Evolutionary conservation across 2,888 invertebrate species (phyloP), one percentile per base, ranked within the genome.

Genomic region (Microctonus aethiopoides): DNA sequence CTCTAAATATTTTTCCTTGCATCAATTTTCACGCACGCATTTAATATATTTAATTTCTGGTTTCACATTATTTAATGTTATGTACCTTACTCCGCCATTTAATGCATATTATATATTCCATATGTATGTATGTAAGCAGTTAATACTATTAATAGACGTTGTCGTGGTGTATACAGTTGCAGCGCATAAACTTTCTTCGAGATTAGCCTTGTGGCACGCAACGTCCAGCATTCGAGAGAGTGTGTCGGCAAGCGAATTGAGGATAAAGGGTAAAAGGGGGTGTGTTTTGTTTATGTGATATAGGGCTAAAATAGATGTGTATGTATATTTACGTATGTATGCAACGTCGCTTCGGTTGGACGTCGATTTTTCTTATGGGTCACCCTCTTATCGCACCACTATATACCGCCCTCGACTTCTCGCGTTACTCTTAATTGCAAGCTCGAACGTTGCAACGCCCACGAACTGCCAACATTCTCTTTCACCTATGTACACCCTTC

Each of bases 321-420:
- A n/a, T 46, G 22, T 51, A 32, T n/a, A 29, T 29, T 10, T 13
- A 16, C 16, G 57, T 32, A 34, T 57, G 34, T 11, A 29, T 67
- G 46, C 52, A 54, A 56, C 71, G 67, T 67, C 59, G 67, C 75
- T 76, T 76, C 69, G 75, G 72, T 72, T 67, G 72, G 74, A 79
- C 79, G 81, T 81, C 82, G 80, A 84, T 82, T 83, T 84, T 83
- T 84, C 82, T 84, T 81, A 81, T 80, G 81, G 81, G 79, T 82
- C 81, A 80, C 71, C 73, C 79, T 84, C n/a, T n/a, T 83, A 83
- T 83, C 83, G 80, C 75, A 63, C 68, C 65, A 69, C 75, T 80
- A 79, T 73, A 67, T n/a, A n/a, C 68, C 64, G 68, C 76, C 76
- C 76, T 76, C 72, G 74, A 75, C 76, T 76, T 78, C 80, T 84